phyloP scores from a whole-genome alignment of 2,888 invertebrate species.

The Rosalia funebris region DNA sequence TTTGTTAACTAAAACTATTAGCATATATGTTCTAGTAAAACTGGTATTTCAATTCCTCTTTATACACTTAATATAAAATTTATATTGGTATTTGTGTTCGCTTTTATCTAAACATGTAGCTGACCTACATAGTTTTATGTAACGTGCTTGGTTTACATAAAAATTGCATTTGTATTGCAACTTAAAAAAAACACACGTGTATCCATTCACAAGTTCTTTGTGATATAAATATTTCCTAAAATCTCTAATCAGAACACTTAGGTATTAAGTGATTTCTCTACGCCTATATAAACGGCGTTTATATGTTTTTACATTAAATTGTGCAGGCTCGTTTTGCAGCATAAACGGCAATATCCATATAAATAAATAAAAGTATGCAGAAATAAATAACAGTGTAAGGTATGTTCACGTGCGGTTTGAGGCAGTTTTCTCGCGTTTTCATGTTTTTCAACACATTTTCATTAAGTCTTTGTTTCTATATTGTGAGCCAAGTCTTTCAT shows the following conservation, averaged over 20 bases:
- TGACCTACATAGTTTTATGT: neutral
- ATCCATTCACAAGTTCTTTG: no score
- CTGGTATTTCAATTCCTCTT: neutral
- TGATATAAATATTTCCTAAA: no score
- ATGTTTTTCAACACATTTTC: constrained; percentile 6
- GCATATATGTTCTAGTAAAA: neutral
- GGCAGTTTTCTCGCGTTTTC: constrained; percentile 9
- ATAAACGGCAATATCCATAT: constrained; percentile 10
- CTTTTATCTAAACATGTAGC: neutral
- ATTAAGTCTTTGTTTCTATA: neutral
- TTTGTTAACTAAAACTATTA: no score
- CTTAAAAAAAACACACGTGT: no score
- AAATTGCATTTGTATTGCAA: constrained; percentile 1
- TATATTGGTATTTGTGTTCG: neutral
- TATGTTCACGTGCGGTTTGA: constrained; percentile 8
- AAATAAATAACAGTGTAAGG: no score
- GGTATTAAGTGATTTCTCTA: neutral
- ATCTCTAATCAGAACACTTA: neutral
- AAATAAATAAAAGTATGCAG: no score
- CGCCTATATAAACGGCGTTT: neutral
- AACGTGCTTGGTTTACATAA: neutral
- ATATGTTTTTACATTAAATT: neutral
- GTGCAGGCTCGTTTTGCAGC: neutral
- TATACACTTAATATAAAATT: constrained; percentile 1
- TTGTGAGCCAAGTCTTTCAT: constrained; percentile 3